Evolutionary conservation across 2,113 vertebrate species (phyloP), one percentile per base, ranked within the genome.

Genomic region (Urocitellus parryii): DNA sequence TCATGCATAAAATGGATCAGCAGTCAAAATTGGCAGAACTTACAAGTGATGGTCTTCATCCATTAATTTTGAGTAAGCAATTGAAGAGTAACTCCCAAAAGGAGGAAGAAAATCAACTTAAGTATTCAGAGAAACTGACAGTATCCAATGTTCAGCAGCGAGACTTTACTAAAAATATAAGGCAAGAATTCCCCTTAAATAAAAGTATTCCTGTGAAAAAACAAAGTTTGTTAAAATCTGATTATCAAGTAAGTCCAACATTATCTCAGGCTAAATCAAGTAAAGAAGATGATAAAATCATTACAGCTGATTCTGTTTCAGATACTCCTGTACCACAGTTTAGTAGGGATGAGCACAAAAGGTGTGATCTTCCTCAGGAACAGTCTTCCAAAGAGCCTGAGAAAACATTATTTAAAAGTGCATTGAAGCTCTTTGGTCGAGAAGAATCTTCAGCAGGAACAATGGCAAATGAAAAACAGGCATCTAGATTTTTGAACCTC

Each of bases 401-500:
- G 94, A 98, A 97, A 93, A 98, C 96, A 0, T 96, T 99, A 76
- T 97, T 98, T 80, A 99, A 98, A 97, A 98, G 95, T n/a, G 96
- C 98, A 70, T 48, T 97, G 81, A 98, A 98, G 86, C 96, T 98
- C 70, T 98, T 99, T 94, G 98, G 96, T 95, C 92, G 94, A 32
- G 96, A 99, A 96, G 97, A 97, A 88, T 95, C 97, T 85, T 82
- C 98, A 95, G 82, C 74, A 20, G 98, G 95, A 65, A 98, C 97
- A 92, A 42, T 83, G 77, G 29, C 97, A 96, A 98, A 98, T 92
- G 99, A 99, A 97, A 96, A 98, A 79, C 99, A 99, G 22, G 42
- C 97, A 93, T 98, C 99, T 70, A 98, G 98, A 48, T 99, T 99
- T 96, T 98, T 99, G 96, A 99, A 98, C 91, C 98, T 99, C 97